A percentile compares a stretch with the other conserved stretches of the same genome.
phyloP scores from a whole-genome alignment of 2,113 vertebrate genomes.

The Cochlearius cochlearius region DNA sequence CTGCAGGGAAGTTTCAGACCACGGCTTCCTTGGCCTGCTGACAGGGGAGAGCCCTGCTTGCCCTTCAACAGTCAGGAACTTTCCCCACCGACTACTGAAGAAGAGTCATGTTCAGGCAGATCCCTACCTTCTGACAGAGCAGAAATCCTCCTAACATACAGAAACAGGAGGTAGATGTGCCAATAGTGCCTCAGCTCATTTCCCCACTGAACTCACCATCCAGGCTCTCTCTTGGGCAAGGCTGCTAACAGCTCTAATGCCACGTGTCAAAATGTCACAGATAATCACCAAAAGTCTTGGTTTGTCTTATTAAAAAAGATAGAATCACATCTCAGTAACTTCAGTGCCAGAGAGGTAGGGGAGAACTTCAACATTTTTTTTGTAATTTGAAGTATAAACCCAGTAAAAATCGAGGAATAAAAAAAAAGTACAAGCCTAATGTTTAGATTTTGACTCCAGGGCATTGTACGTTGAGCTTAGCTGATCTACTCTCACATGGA shows the following conservation, averaged over 20 bases:
- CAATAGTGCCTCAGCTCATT: not conserved
- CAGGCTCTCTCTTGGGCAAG: not conserved
- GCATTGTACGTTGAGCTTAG: not conserved
- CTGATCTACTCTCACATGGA: not conserved
- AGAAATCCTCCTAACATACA: not conserved
- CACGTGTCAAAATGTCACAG: not conserved
- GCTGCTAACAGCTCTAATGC: not conserved
- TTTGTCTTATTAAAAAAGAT: not conserved
- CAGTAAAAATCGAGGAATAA: not conserved
- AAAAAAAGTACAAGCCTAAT: not conserved
- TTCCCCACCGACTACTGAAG: not conserved
- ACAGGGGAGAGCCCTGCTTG: accelerated
- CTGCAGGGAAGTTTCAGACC: not conserved
- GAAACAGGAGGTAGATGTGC: not conserved
- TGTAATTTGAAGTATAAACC: not conserved
- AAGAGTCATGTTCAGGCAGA: not conserved
- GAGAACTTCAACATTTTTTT: not conserved
- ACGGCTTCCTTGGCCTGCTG: too few relatives aligned
- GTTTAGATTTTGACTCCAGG: not conserved
- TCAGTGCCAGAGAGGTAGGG: not conserved
- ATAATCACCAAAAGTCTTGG: not conserved
- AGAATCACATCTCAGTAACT: not conserved
- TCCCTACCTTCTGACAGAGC: not conserved
- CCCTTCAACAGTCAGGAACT: not conserved
- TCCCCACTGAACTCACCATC: too few relatives aligned